Conservation (phyloP, 2,797 vertebrate species). For the Sitta carolinensis region DNA sequence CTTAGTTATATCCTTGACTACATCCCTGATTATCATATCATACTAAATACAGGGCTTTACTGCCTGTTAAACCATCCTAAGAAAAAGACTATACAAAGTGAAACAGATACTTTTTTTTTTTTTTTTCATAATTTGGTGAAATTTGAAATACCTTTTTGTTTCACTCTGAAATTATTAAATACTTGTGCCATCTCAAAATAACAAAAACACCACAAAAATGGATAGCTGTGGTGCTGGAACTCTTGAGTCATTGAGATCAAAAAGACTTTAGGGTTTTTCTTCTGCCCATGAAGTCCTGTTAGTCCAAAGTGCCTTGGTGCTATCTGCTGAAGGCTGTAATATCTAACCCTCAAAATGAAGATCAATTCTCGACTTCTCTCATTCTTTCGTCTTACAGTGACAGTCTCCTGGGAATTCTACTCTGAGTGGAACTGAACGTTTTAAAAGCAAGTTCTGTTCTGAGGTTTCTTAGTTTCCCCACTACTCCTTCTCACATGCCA, state of each 20-base stretch:
- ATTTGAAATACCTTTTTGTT: not conserved
- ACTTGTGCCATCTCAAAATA: not conserved
- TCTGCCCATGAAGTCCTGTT: not conserved
- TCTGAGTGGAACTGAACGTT: not conserved
- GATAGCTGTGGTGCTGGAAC: not conserved
- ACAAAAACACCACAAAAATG: not conserved
- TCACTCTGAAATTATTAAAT: not conserved
- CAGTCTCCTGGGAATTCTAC: not conserved
- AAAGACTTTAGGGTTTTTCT: not conserved
- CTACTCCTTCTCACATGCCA: not conserved
- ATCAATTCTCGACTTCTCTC: not conserved
- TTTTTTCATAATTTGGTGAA: not conserved
- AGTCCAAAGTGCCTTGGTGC: not conserved
- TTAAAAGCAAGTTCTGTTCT: not conserved
- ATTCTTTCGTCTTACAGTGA: not conserved
- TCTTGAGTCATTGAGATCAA: not conserved
- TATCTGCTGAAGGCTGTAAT: not conserved
- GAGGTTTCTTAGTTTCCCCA: not conserved
- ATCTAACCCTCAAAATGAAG: not conserved
- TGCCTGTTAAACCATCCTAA: not conserved
- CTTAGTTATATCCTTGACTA: not conserved
- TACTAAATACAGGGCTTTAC: not conserved
- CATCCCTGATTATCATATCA: not conserved
- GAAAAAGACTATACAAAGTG: not conserved
- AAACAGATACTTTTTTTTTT: not conserved